These are phyloP conservation scores for Ophthalmolycus amberensis DNA, from an alignment of 2,113 vertebrate species.

Conservation along the genomic window DNA sequence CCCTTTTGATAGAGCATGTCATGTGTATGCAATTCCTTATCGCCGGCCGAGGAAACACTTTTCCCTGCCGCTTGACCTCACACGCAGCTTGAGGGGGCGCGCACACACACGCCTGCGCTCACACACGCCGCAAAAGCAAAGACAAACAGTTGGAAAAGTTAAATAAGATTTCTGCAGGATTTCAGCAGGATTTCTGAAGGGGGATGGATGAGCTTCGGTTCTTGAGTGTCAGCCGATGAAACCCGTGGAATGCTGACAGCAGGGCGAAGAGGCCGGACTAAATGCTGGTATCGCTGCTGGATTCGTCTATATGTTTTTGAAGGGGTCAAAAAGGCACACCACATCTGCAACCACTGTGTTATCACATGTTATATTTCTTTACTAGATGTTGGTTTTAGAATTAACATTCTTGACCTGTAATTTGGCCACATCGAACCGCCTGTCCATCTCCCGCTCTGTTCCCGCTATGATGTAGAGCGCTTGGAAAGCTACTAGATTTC, in stretches of 20 bases:
- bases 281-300: constrained; percentile 33
- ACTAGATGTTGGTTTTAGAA: too few relatives aligned
- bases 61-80: constrained; percentile 57
- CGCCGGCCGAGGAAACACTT: constrained; percentile 44
- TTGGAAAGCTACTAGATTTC: constrained; percentile 1
- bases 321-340: not conserved
- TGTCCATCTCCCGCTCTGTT: not conserved
- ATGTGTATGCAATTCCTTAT: constrained; percentile 55
- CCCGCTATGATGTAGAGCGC: not conserved
- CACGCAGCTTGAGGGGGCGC: constrained; percentile 47
- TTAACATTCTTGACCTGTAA: too few relatives aligned
- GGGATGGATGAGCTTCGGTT: constrained; percentile 65
- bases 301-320: not conserved
- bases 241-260: constrained; percentile 61
- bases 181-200: constrained; percentile 58
- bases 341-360: not conserved
- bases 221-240: constrained; percentile 50
- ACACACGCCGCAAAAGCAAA: constrained; percentile 40
- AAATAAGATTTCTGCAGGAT: constrained; percentile 68
- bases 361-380: not conserved
- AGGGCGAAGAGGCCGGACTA: constrained; percentile 2
- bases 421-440: too few relatives aligned
- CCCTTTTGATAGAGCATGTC: constrained; percentile 24
- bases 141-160: constrained; percentile 64
- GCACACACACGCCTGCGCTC: constrained; percentile 30